A percentile compares a stretch with the other conserved stretches of the same genome.
These are phyloP conservation scores for Taeniopygia guttata DNA, from an alignment of 2,797 vertebrate genomes.

Conservation along the genomic window DNA sequence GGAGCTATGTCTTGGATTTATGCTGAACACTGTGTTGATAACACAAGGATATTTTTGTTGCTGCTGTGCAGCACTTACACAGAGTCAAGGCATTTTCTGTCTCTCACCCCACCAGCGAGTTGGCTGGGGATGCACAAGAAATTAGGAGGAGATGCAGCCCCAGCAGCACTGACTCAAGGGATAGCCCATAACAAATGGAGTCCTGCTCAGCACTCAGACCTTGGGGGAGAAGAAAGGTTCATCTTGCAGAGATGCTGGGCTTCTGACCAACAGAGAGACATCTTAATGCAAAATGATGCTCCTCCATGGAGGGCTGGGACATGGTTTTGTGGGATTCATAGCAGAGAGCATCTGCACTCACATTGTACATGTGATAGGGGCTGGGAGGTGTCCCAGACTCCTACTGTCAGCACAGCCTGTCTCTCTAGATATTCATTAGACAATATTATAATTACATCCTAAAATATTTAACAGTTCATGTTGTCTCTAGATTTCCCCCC, in stretches of 20 bases:
- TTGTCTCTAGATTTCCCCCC: not conserved
- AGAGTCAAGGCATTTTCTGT: not conserved
- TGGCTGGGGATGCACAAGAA: not conserved
- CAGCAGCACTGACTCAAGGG: not conserved
- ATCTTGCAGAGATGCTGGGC: not conserved
- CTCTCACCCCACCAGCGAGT: not conserved
- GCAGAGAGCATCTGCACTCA: not conserved
- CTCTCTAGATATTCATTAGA: not conserved
- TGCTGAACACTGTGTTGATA: not conserved
- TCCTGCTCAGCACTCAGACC: not conserved
- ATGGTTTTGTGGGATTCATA: not conserved
- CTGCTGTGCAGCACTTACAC: not conserved
- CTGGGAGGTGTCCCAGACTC: not conserved
- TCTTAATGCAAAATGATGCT: not conserved
- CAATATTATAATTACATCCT: not conserved
- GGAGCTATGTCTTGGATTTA: not conserved
- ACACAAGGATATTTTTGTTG: not conserved
- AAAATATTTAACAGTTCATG: not conserved
- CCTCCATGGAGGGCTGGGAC: not conserved
- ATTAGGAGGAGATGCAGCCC: not conserved
- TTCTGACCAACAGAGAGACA: not conserved
- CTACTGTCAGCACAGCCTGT: not conserved
- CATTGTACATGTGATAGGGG: fast-evolving
- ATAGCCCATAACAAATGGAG: not conserved
- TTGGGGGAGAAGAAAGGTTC: not conserved